These are phyloP conservation scores for Nothoprocta pentlandii DNA, from an alignment of 2,113 vertebrate species.

Conservation along the genomic window DNA sequence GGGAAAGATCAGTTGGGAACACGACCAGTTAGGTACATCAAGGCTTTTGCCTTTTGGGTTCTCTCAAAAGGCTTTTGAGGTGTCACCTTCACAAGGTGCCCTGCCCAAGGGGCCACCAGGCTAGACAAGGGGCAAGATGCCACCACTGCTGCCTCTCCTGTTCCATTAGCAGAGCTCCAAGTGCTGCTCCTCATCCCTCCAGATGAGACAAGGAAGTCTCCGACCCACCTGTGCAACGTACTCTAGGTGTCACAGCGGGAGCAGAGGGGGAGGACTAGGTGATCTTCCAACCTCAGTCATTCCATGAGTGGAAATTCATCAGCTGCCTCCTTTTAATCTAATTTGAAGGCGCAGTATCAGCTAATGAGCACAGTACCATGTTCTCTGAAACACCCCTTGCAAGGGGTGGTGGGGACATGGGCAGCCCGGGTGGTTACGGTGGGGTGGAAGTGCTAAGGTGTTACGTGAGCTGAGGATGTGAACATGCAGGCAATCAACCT, in stretches of 20 bases:
- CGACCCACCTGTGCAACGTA: too few species aligned
- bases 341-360: neutral
- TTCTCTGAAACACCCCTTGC: rapidly evolving
- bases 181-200: neutral
- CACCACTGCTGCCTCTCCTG: rapidly evolving
- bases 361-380: neutral
- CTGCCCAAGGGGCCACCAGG: rapidly evolving
- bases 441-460: neutral
- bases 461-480: neutral
- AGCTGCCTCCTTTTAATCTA: neutral
- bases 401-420: neutral
- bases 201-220: neutral
- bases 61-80: neutral
- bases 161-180: neutral
- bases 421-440: rapidly evolving
- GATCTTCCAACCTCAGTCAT: too few species aligned
- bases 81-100: neutral
- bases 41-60: neutral
- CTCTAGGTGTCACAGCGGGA: too few species aligned
- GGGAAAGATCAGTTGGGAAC: neutral
- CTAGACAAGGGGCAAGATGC: neutral
- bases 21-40: too few species aligned
- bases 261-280: too few species aligned
- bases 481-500: neutral
- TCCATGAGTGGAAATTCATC: neutral